These are phyloP conservation scores for Misgurnus mizolepis DNA, from an alignment of 2,113 vertebrate species.

Conservation along the genomic window DNA sequence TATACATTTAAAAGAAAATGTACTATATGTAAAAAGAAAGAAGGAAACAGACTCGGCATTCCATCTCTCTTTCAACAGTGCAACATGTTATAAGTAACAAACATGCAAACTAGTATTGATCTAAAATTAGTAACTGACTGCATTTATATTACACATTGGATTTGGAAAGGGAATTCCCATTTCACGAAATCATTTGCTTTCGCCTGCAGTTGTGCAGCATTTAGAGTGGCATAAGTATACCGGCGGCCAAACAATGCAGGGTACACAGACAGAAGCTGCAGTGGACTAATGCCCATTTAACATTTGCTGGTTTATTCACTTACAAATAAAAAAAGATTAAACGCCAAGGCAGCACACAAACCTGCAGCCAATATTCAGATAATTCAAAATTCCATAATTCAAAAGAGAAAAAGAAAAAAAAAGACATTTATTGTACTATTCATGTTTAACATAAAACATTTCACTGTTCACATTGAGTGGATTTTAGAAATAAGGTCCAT, in stretches of 20 bases:
- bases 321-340: slow-evolving; percentile 7
- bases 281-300: no score
- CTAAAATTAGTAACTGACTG: neutral
- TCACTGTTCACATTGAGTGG: slow-evolving; percentile 13
- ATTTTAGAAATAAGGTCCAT: slow-evolving; percentile 9
- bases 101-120: slow-evolving; percentile 14
- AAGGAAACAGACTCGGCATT: neutral
- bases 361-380: neutral
- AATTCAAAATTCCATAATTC: neutral
- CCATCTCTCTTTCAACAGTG: neutral
- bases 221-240: no score
- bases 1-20: neutral
- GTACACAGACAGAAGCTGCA: no score
- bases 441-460: slow-evolving; percentile 6
- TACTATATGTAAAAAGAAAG: neutral
- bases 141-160: neutral
- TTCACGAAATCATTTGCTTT: slow-evolving; percentile 10
- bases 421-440: slow-evolving; percentile 2
- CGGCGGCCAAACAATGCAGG: no score
- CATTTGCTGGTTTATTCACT: no score
- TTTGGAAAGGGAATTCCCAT: neutral
- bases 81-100: neutral
- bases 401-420: neutral
- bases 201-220: neutral
- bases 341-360: slow-evolving; percentile 6